Evolutionary conservation across 2,113 vertebrate species (phyloP), one percentile per base, ranked within the genome.

Genomic region (Semicossyphus pulcher): DNA sequence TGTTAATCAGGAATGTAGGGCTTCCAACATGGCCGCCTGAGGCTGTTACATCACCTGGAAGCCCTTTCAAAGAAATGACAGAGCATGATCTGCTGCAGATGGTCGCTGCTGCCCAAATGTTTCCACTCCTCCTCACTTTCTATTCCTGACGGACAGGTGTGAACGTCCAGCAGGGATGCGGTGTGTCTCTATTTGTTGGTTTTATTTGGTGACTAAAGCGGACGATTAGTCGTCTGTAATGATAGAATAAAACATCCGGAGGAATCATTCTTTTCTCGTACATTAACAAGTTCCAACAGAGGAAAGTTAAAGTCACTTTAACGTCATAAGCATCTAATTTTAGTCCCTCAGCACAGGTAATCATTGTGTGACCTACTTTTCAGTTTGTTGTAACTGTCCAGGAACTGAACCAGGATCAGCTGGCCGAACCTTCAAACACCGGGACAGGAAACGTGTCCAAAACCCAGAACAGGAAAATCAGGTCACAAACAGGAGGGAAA

Each of bases 41-140:
- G 42, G 80, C 67, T 14, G 36, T 36, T 63, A 12, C 68, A 47
- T 76, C 65, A 80, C 37, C 78, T 75, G 65, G 37, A 80, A 70
- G 71, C 37, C 20, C 31, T 81, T 66, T 72, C 5, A 54, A 21
- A 67, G 45, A 49, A 57, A 65, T 70, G 37, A 34, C n/a, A 36
- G n/a, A 71, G 67, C 45, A 4, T 16, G 9, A 37, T 57, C 18
- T 15, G 65, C 64, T 47, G 52, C 72, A 56, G 53, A 41, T 36
- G 32, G 64, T 65, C 31, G 28, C 49, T 69, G 56, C 51, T 0
- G 3, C 60, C 1, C 63, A 26, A 51, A 63, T 52, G 64, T 31
- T 64, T 56, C 31, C 39, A n/a, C 79, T 76, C 61, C 60, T 60
- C 53, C 70, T 64, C 64, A 28, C 32, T 51, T 48, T 34, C 36